Conservation (phyloP, 1,140 invertebrate genomes). For the Stenopsyche tienmushanensis region DNA sequence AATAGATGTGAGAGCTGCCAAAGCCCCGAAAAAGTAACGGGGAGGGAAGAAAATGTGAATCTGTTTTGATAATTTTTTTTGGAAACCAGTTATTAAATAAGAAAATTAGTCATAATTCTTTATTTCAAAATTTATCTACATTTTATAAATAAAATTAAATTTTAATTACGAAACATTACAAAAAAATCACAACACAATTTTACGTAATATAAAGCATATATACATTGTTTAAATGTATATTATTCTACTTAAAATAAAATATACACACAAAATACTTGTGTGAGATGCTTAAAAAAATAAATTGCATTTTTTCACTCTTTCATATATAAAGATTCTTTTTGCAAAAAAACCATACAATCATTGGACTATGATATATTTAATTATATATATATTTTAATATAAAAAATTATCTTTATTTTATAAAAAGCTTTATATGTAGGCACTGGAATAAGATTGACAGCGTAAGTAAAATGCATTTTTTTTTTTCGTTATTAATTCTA, state of each 20-base stretch:
- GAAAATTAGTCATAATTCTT: not conserved
- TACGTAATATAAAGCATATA: not conserved
- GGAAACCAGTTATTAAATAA: not conserved
- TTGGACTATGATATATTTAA: conserved; percentile 28
- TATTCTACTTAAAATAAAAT: not conserved
- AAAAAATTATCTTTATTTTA: conserved; percentile 26
- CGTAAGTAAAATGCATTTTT: not conserved
- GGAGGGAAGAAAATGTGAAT: no score
- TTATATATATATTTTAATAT: conserved; percentile 16
- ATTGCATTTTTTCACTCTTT: not conserved
- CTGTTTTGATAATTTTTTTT: no score
- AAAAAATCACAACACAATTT: not conserved
- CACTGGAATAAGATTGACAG: conserved; percentile 37
- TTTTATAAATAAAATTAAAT: not conserved
- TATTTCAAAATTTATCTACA: not conserved
- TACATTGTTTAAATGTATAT: not conserved
- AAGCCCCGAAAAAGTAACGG: no score
- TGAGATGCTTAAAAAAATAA: not conserved
- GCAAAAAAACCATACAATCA: conserved; percentile 5
- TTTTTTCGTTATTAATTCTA: not conserved
- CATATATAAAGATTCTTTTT: not conserved
- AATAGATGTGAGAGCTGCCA: no score
- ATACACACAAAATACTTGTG: not conserved
- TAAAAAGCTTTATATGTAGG: conserved; percentile 38
- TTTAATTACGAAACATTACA: not conserved